Evolutionary conservation across 2,888 invertebrate genomes (phyloP).

Genomic region (Xylocampa areola): DNA sequence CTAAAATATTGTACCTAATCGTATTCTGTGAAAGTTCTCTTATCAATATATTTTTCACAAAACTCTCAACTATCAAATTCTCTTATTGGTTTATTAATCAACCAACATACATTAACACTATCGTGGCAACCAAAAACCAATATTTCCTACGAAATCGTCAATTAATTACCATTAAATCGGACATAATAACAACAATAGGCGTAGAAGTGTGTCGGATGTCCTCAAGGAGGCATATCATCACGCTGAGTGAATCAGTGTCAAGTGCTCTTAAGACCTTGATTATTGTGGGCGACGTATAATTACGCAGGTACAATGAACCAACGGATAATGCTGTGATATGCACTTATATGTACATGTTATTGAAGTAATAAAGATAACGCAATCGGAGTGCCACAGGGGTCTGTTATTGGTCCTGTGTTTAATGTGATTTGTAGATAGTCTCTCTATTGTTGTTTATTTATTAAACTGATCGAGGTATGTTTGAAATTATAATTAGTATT

Average conservation of each 20-base stretch:
- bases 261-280: conserved; percentile 69
- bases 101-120: conserved; percentile 1
- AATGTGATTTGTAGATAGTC: conserved; percentile 27
- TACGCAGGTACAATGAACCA: conserved; percentile 68
- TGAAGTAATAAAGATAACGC: conserved; percentile 54
- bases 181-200: conserved; percentile 62
- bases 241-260: conserved; percentile 79
- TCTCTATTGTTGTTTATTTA: conserved; percentile 3
- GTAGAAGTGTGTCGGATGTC: conserved; percentile 78
- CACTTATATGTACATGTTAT: conserved; percentile 38
- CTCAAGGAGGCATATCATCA: conserved; percentile 75
- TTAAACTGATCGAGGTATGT: background rate
- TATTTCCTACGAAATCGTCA: conserved; percentile 42
- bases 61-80: no score
- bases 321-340: conserved; percentile 51
- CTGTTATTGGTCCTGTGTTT: conserved; percentile 43
- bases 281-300: conserved; percentile 51
- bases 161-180: conserved; percentile 61
- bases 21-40: no score
- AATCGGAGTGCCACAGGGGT: conserved; percentile 49
- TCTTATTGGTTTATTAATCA: conserved; percentile 20
- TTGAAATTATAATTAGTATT: background rate
- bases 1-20: no score
- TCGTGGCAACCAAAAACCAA: conserved; percentile 24
- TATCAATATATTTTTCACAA: no score